phyloP scores from a whole-genome alignment of 2,113 vertebrate genomes.

The Elephas maximus region DNA sequence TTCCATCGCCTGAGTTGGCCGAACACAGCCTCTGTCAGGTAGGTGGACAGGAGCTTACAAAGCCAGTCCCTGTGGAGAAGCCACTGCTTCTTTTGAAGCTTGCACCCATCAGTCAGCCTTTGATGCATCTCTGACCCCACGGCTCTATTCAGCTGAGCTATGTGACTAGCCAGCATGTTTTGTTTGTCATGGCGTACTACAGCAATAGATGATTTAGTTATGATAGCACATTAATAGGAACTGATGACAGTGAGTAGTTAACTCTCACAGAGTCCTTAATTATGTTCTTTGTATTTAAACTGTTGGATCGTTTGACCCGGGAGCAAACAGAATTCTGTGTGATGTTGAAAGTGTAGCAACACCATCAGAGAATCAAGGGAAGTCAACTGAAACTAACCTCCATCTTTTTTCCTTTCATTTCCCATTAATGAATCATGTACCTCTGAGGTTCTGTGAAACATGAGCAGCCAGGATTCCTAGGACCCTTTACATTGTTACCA shows the following conservation, averaged over 20 bases:
- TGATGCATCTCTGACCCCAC: fast-evolving
- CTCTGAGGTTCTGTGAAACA: neutral
- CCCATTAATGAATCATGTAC: fast-evolving
- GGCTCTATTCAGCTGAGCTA: neutral
- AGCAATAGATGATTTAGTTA: neutral
- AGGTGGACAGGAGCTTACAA: neutral
- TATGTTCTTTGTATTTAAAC: fast-evolving
- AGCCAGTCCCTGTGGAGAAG: neutral
- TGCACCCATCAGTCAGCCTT: fast-evolving
- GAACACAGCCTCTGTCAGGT: neutral
- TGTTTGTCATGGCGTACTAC: fast-evolving
- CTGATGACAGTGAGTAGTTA: neutral
- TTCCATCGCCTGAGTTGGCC: neutral
- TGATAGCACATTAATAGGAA: neutral
- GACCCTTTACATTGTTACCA: neutral
- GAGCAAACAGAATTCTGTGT: neutral
- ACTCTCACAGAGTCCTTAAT: neutral
- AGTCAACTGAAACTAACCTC: fast-evolving
- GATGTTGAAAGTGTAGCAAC: neutral
- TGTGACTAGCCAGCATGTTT: neutral
- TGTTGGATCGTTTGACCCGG: neutral
- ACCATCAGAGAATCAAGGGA: fast-evolving
- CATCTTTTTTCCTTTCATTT: neutral
- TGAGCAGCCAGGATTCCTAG: too few relatives aligned
- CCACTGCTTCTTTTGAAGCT: neutral